A percentile compares a stretch with the other conserved stretches of the same genome.
These are phyloP conservation scores for Rotaria macrura DNA, from an alignment of 2,888 invertebrate genomes.

Conservation along the genomic window DNA sequence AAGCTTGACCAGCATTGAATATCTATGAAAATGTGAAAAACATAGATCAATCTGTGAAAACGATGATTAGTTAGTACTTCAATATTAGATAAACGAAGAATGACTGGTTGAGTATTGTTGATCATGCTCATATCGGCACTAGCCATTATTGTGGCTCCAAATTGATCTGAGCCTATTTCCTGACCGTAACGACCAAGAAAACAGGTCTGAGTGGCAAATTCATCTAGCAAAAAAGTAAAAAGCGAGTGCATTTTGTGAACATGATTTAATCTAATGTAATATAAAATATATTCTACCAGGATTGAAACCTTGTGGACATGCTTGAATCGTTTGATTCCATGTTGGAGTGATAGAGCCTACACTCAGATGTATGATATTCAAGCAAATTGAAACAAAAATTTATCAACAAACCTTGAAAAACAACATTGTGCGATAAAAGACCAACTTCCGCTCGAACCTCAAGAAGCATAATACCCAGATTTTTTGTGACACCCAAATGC, in stretches of 20 bases:
- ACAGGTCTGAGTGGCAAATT: slow-evolving; percentile 44
- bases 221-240: too few species aligned
- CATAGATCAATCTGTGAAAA: too few species aligned
- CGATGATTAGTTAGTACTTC: neutral
- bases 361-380: too few species aligned
- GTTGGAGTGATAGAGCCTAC: slow-evolving; percentile 38
- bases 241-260: too few species aligned
- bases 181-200: slow-evolving; percentile 46
- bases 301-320: slow-evolving; percentile 44
- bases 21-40: neutral
- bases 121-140: neutral
- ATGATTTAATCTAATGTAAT: too few species aligned
- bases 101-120: neutral
- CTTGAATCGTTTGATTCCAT: slow-evolving; percentile 42
- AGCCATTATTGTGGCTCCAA: slow-evolving; percentile 42
- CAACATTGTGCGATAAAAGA: slow-evolving; percentile 10
- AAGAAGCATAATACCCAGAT: neutral
- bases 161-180: slow-evolving; percentile 44
- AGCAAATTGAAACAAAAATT: too few species aligned
- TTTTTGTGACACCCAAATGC: slow-evolving; percentile 18
- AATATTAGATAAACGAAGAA: slow-evolving; percentile 25
- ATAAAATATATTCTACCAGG: slow-evolving; percentile 36
- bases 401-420: neutral
- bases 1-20: slow-evolving; percentile 29
- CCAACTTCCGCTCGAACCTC: slow-evolving; percentile 19